phyloP scores from a whole-genome alignment of 1,140 invertebrate genomes.

The Sesamia nonagrioides region DNA sequence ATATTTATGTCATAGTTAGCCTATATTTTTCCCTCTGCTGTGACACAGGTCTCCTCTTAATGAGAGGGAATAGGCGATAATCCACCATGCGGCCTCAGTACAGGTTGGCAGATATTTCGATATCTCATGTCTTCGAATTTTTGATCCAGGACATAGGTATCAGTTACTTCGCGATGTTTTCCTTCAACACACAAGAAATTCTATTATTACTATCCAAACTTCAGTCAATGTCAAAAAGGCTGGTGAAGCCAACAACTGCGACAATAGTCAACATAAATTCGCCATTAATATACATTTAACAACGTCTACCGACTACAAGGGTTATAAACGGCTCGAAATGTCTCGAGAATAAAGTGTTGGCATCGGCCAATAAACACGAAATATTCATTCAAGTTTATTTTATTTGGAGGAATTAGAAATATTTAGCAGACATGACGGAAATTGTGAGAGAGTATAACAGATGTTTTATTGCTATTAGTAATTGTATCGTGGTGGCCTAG shows the following conservation, averaged over 20 bases:
- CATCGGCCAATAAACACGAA: slow-evolving; percentile 33
- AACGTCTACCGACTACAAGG: slow-evolving; percentile 17
- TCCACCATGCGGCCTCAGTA: too few relatives aligned
- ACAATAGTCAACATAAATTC: slow-evolving; percentile 21
- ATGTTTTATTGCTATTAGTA: slow-evolving; percentile 18
- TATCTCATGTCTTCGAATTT: too few relatives aligned
- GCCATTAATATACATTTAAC: slow-evolving; percentile 24
- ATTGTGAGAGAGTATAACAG: slow-evolving; percentile 2
- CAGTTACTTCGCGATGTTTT: too few relatives aligned
- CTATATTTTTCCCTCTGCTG: too few relatives aligned
- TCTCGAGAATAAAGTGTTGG: slow-evolving; percentile 24
- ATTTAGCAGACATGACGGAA: not conserved
- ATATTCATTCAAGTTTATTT: slow-evolving; percentile 30
- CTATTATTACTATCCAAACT: not conserved
- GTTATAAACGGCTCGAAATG: slow-evolving; percentile 34
- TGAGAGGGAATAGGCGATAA: too few relatives aligned
- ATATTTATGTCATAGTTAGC: too few relatives aligned
- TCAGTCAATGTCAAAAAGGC: not conserved
- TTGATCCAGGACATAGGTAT: too few relatives aligned
- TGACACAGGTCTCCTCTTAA: too few relatives aligned
- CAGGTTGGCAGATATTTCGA: too few relatives aligned
- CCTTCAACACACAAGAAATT: too few relatives aligned
- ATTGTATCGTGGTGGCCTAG: too few relatives aligned
- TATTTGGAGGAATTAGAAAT: slow-evolving; percentile 14
- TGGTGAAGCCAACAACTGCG: not conserved